Percentiles rank a stretch among this genome's conserved stretches.
phyloP scores from a whole-genome alignment of 2,888 invertebrate genomes.

The Tinea pellionella region DNA sequence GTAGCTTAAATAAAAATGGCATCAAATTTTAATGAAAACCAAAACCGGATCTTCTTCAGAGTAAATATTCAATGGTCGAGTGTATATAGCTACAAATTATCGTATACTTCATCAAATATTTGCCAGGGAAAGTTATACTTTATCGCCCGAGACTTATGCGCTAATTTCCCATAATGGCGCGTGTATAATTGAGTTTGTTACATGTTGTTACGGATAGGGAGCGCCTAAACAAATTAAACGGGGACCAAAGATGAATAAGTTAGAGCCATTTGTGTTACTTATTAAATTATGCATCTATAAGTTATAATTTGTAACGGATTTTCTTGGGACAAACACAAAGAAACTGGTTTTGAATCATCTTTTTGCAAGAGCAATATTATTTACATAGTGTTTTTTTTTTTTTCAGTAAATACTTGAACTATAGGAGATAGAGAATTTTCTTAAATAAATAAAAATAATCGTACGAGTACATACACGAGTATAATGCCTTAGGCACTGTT shows the following conservation, averaged over 20 bases:
- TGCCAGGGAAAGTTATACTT: neutral
- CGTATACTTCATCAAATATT: neutral
- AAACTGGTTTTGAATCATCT: too few relatives aligned
- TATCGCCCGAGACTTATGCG: neutral
- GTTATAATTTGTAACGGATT: neutral
- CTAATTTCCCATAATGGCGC: neutral
- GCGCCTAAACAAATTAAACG: constrained; percentile 6
- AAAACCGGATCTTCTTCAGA: constrained; percentile 4
- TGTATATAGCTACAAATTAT: neutral
- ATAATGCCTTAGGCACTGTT: too few relatives aligned
- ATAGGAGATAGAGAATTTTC: too few relatives aligned
- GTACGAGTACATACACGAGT: too few relatives aligned
- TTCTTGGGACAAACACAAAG: neutral
- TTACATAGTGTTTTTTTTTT: too few relatives aligned
- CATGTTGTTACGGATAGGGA: neutral
- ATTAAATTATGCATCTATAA: constrained; percentile 2
- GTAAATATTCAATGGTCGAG: neutral
- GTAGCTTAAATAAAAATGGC: neutral
- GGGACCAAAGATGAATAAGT: constrained; percentile 3
- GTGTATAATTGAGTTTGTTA: neutral
- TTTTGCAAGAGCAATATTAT: too few relatives aligned
- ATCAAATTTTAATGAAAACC: constrained; percentile 1
- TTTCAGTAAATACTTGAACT: too few relatives aligned
- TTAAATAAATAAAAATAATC: too few relatives aligned
- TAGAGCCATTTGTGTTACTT: neutral